These are phyloP conservation scores for Chelon labrosus DNA, from an alignment of 2,797 vertebrate species.

Conservation along the genomic window DNA sequence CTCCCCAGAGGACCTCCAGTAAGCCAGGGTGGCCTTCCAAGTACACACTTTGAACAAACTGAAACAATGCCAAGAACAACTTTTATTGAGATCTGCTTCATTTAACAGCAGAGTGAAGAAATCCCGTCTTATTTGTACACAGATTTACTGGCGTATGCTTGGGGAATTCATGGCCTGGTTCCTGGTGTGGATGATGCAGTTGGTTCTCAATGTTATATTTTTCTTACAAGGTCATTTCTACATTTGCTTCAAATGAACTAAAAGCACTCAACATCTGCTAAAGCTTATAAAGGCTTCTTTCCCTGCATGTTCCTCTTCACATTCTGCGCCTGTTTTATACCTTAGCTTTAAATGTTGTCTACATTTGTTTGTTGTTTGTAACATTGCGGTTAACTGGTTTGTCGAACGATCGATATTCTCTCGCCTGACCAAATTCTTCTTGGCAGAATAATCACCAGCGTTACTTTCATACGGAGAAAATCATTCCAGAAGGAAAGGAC, in stretches of 20 bases:
- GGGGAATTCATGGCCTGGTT: background rate
- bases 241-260: background rate
- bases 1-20: conserved; percentile 16
- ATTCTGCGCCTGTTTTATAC: no score
- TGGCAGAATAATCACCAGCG: no score
- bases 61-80: conserved; percentile 13
- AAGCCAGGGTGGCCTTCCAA: conserved; percentile 16
- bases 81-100: conserved; percentile 44
- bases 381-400: no score
- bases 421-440: no score
- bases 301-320: no score
- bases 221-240: background rate
- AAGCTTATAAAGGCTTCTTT: no score
- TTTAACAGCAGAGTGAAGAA: conserved; percentile 31
- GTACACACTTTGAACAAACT: conserved; percentile 20
- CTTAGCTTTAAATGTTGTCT: no score
- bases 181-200: background rate
- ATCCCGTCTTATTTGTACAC: background rate
- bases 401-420: no score
- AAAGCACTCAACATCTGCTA: no score
- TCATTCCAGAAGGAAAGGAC: no score
- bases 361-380: no score
- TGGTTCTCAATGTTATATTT: background rate
- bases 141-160: conserved; percentile 31
- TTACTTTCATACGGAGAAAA: no score